Percentiles rank a stretch among this genome's conserved stretches.
Conservation (phyloP, 2,888 invertebrate genomes). For the Stomorhina lunata region DNA sequence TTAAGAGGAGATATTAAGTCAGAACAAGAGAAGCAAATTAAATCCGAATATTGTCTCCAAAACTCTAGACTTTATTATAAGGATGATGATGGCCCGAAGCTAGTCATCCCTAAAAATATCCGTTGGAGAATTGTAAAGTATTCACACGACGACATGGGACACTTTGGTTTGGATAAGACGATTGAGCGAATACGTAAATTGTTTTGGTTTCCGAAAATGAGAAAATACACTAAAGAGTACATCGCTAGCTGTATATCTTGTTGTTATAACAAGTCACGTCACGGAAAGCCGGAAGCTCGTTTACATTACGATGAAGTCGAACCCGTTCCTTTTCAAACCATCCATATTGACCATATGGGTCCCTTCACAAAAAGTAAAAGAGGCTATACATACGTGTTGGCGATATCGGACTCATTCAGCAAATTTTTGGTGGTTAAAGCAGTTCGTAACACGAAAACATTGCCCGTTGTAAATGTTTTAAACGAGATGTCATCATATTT, state of each 20-base stretch:
- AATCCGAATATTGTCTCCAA: slow-evolving; percentile 30
- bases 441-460: background rate
- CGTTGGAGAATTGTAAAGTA: too few species aligned
- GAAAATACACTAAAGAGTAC: slow-evolving; percentile 43
- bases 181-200: slow-evolving; percentile 1
- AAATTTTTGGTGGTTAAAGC: background rate
- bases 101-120: too few species aligned
- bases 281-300: too few species aligned
- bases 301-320: background rate
- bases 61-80: background rate
- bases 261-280: slow-evolving; percentile 34
- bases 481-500: background rate
- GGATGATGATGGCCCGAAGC: slow-evolving; percentile 37
- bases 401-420: too few species aligned
- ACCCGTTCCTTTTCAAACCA: background rate
- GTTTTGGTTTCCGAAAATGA: slow-evolving; percentile 37
- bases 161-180: slow-evolving; percentile 5
- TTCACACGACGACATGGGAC: background rate
- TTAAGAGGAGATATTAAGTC: background rate
- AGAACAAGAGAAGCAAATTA: slow-evolving; percentile 22
- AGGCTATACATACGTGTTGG: background rate
- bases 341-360: background rate
- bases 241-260: too few species aligned
- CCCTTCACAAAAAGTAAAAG: slow-evolving; percentile 2
- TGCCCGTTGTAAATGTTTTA: background rate